Percentiles rank a stretch among this genome's conserved stretches.
Conservation (phyloP, 53 echinoderm and acorn worm species). For the Echinometra lucunter region DNA sequence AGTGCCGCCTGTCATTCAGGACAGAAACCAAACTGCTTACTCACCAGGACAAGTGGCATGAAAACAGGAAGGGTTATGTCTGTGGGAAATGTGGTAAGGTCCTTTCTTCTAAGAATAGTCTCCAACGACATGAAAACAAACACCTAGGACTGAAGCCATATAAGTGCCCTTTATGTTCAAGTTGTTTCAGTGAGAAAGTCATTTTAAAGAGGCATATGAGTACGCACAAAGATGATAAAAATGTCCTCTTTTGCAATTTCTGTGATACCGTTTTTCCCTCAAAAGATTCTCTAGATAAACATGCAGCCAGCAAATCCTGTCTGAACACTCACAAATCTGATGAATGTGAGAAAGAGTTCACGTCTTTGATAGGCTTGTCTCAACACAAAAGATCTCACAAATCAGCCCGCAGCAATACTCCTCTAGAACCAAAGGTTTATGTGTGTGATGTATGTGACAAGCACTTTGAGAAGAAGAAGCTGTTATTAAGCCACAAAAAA, state of each 20-base stretch:
- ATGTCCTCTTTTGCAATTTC: background rate
- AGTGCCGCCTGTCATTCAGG: slow-evolving; percentile 27
- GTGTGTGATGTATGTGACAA: slow-evolving; percentile 39
- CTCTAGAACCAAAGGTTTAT: background rate
- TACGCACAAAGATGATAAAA: slow-evolving; percentile 20
- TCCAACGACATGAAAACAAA: slow-evolving; percentile 51
- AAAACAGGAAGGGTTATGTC: background rate
- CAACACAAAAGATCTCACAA: background rate
- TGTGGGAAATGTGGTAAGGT: slow-evolving; percentile 47
- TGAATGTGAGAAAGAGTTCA: background rate
- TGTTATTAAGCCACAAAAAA: background rate
- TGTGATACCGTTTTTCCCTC: slow-evolving; percentile 37
- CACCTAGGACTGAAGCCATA: slow-evolving; percentile 42
- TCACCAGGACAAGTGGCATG: background rate
- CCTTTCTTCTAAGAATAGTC: slow-evolving; percentile 6
- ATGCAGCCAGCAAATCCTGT: background rate
- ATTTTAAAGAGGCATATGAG: slow-evolving; percentile 28
- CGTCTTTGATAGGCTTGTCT: background rate
- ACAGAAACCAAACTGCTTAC: background rate
- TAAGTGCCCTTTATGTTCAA: background rate
- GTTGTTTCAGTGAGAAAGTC: background rate
- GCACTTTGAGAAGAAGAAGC: slow-evolving; percentile 40
- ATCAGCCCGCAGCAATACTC: background rate
- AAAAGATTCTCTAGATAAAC: background rate
- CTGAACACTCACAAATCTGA: background rate